Conservation (phyloP, 2,113 vertebrate genomes). For the Sinocyclocheilus anshuiensis region DNA sequence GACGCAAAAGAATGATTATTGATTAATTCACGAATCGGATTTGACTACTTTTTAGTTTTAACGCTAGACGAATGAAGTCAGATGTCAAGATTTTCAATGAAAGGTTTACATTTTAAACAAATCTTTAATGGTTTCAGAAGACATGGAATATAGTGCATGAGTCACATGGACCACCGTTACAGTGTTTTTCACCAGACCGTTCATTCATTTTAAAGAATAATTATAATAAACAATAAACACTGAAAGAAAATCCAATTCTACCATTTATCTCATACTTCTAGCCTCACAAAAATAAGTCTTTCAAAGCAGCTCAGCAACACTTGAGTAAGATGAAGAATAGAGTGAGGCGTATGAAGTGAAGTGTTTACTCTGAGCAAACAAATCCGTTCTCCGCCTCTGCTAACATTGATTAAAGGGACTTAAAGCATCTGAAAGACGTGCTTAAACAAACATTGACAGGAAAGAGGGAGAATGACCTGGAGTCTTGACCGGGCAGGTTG, state of each 20-base stretch:
- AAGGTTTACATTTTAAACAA: no score
- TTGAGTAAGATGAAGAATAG: slow-evolving; percentile 12
- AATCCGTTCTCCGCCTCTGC: slow-evolving; percentile 25
- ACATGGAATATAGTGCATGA: no score
- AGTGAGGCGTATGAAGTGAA: not conserved
- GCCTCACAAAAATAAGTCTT: not conserved
- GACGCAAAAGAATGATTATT: no score
- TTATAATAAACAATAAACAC: not conserved
- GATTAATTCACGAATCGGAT: no score
- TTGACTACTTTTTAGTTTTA: no score
- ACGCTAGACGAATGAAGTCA: no score
- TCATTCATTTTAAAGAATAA: not conserved
- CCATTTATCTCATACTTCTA: not conserved
- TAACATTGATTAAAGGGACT: slow-evolving; percentile 31
- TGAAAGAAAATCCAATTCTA: not conserved
- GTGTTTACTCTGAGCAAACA: slow-evolving; percentile 45
- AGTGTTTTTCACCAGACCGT: no score
- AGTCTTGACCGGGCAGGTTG: slow-evolving; percentile 85
- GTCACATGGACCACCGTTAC: no score
- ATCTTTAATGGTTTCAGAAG: no score
- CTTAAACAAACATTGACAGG: not conserved
- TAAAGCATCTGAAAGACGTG: slow-evolving; percentile 11
- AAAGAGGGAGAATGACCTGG: slow-evolving; percentile 78
- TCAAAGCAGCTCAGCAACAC: slow-evolving; percentile 6
- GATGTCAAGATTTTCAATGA: no score